Percentiles rank a stretch among this genome's conserved stretches.
Evolutionary conservation across 2,797 vertebrate species (phyloP).

Genomic region (Mus caroli): DNA sequence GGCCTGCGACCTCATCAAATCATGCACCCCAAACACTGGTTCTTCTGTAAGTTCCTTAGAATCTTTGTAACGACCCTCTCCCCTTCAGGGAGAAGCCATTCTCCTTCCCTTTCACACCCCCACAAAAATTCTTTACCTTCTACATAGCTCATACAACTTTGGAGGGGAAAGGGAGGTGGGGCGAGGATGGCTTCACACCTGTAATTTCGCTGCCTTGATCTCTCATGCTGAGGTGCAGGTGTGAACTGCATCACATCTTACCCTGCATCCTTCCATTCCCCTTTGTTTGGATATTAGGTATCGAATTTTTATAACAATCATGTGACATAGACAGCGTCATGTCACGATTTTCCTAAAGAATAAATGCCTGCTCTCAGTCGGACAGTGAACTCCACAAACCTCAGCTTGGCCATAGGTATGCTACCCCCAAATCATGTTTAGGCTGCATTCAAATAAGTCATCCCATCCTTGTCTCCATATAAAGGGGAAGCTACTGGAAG

Average conservation of each 20-base stretch:
- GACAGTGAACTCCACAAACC: rapidly evolving
- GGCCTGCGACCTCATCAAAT: neutral
- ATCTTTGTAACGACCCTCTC: neutral
- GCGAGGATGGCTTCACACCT: neutral
- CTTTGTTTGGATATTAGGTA: neutral
- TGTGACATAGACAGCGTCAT: neutral
- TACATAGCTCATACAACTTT: neutral
- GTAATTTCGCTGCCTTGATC: neutral
- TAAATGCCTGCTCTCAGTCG: neutral
- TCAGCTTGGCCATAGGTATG: neutral
- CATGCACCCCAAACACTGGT: rapidly evolving
- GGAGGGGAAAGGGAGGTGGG: neutral
- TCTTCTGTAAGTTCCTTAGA: neutral
- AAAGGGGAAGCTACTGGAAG: neutral
- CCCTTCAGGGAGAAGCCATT: neutral
- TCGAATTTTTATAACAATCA: neutral
- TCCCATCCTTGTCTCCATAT: neutral
- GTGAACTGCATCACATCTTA: neutral
- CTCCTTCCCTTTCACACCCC: neutral
- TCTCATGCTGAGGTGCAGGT: neutral
- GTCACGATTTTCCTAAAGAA: neutral
- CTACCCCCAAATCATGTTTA: neutral
- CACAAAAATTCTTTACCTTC: neutral
- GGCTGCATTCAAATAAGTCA: neutral
- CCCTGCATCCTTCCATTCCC: neutral